Percentiles rank a stretch among this genome's conserved stretches.
Conservation (phyloP, 2,113 vertebrate species). For the Numida meleagris region DNA sequence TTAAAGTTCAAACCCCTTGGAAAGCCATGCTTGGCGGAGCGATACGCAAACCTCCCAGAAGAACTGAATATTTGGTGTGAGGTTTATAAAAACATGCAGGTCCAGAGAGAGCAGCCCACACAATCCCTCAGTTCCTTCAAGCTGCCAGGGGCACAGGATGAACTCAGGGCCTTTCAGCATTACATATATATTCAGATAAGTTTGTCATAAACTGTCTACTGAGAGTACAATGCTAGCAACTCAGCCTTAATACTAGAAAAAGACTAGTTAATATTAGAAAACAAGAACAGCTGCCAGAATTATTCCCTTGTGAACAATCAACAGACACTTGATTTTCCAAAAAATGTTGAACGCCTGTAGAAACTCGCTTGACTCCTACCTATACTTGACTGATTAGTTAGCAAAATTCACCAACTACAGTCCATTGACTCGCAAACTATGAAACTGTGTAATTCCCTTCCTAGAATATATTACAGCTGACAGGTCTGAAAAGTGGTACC, state of each 20-base stretch:
- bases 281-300: neutral
- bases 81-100: neutral
- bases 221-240: neutral
- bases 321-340: neutral
- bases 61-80: neutral
- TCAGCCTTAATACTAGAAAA: neutral
- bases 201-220: neutral
- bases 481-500: neutral
- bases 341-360: neutral
- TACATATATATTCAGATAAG: neutral
- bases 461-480: neutral
- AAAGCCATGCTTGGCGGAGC: slow-evolving; percentile 51
- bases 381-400: neutral
- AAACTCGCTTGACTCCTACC: neutral
- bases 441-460: neutral
- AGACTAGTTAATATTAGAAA: neutral
- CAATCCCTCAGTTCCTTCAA: slow-evolving; percentile 13
- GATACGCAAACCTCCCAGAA: slow-evolving; percentile 42
- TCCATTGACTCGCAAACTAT: neutral
- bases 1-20: slow-evolving; percentile 19
- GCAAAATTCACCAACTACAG: neutral
- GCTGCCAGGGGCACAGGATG: neutral
- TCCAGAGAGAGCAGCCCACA: slow-evolving; percentile 8
- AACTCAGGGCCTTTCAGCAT: neutral
- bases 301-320: neutral